phyloP scores from a whole-genome alignment of 2,113 vertebrate genomes.

The Ceratotherium simum region DNA sequence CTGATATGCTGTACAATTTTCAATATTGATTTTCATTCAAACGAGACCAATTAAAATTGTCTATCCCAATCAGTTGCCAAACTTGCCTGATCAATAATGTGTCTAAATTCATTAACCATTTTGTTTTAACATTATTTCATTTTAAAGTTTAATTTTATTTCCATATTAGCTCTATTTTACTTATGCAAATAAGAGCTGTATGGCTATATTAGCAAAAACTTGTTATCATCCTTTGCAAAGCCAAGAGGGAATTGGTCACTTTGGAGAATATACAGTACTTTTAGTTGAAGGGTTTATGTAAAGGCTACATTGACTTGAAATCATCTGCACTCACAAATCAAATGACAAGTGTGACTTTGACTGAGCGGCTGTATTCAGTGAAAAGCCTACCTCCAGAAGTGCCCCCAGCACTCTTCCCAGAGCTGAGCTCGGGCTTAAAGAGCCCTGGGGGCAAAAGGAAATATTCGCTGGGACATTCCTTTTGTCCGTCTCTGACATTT shows the following conservation, averaged over 20 bases:
- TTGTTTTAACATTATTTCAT: constrained; percentile 84
- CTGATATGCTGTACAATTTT: neutral
- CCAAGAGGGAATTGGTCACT: constrained; percentile 75
- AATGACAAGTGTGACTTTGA: neutral
- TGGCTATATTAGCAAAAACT: constrained; percentile 79
- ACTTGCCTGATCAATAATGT: constrained; percentile 74
- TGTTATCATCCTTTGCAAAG: constrained; percentile 81
- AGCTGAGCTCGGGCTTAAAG: neutral
- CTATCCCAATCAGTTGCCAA: constrained; percentile 80
- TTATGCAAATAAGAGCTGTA: constrained; percentile 84
- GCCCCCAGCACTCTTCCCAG: neutral
- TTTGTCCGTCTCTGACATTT: neutral
- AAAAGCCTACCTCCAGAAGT: neutral
- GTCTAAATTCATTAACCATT: constrained; percentile 80
- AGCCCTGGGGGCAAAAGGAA: neutral
- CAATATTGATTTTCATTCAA: constrained; percentile 81
- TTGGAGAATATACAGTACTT: constrained; percentile 78
- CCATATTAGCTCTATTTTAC: constrained; percentile 82
- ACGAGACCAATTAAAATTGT: constrained; percentile 72
- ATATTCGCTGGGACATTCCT: neutral
- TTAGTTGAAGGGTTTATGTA: constrained; percentile 77
- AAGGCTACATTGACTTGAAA: constrained; percentile 72
- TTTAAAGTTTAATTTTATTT: constrained; percentile 84
- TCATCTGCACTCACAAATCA: constrained; percentile 76
- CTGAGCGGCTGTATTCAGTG: neutral